phyloP scores from a whole-genome alignment of 2,113 vertebrate genomes.

The Mugil cephalus region DNA sequence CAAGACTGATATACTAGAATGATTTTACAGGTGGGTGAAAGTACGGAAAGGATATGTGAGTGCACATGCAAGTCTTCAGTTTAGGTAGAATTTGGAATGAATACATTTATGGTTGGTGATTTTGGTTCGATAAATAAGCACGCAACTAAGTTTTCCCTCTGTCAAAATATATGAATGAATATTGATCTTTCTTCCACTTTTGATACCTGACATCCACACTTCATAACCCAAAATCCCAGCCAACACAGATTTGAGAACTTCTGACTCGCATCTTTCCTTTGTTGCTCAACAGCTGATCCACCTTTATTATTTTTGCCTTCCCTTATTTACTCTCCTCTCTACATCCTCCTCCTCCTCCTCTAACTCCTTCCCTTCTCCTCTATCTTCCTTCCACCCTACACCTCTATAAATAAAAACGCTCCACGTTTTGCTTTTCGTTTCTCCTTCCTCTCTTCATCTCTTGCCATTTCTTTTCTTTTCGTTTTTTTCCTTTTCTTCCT shows the following conservation, averaged over 20 bases:
- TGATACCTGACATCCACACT: background rate
- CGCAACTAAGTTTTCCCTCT: too few relatives aligned
- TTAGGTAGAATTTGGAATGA: too few relatives aligned
- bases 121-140: too few relatives aligned
- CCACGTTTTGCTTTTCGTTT: background rate
- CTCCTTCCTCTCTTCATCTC: slow-evolving; percentile 33
- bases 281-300: slow-evolving; percentile 15
- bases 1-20: too few relatives aligned
- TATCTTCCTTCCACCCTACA: background rate
- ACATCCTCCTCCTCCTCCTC: slow-evolving; percentile 4
- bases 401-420: slow-evolving; percentile 25
- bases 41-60: too few relatives aligned
- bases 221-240: too few relatives aligned
- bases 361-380: slow-evolving; percentile 32
- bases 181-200: too few relatives aligned
- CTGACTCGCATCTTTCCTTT: slow-evolving; percentile 8
- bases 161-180: too few relatives aligned
- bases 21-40: too few relatives aligned
- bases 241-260: slow-evolving; percentile 9
- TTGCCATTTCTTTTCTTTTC: slow-evolving; percentile 14
- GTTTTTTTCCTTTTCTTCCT: slow-evolving; percentile 37
- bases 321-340: slow-evolving; percentile 18
- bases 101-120: too few relatives aligned
- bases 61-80: too few relatives aligned
- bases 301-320: background rate